phyloP scores from a whole-genome alignment of 1,140 invertebrate genomes.

The Antheraea pernyi region DNA sequence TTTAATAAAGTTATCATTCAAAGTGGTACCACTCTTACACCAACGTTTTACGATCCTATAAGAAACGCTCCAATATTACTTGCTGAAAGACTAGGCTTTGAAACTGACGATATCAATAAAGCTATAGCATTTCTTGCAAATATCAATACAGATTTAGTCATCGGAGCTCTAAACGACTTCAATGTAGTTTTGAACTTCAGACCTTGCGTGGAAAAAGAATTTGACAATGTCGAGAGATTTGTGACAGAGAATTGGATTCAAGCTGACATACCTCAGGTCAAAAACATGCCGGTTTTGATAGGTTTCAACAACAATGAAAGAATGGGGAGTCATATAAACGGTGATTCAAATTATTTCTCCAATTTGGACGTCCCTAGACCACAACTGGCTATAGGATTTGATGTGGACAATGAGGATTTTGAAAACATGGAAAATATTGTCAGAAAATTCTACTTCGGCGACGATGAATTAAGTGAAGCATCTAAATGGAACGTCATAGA shows the following conservation, averaged over 20 bases:
- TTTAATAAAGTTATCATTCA: conserved; percentile 23
- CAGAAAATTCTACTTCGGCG: background rate
- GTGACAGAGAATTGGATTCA: conserved; percentile 22
- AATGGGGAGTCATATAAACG: conserved; percentile 8
- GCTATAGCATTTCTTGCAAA: conserved; percentile 23
- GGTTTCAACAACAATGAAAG: conserved; percentile 33
- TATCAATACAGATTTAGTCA: conserved; percentile 10
- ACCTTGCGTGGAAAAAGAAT: conserved; percentile 27
- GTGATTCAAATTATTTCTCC: background rate
- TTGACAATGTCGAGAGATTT: conserved; percentile 25
- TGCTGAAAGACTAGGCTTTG: background rate
- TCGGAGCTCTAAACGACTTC: background rate
- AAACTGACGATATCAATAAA: conserved; percentile 15
- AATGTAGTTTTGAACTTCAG: conserved; percentile 14
- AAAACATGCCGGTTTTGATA: background rate
- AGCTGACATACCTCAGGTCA: conserved; percentile 21
- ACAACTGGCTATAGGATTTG: no score
- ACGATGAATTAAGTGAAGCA: background rate
- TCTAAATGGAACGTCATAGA: conserved; percentile 23
- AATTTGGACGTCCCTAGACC: background rate
- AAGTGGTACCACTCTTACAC: conserved; percentile 26
- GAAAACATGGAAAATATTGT: background rate
- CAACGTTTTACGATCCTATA: conserved; percentile 17
- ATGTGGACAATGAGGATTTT: background rate
- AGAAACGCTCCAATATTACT: conserved; percentile 2